Base-by-base conservation (phyloP, 2,888 invertebrate genomes). In the Caenorhabditis plicata region DNA sequence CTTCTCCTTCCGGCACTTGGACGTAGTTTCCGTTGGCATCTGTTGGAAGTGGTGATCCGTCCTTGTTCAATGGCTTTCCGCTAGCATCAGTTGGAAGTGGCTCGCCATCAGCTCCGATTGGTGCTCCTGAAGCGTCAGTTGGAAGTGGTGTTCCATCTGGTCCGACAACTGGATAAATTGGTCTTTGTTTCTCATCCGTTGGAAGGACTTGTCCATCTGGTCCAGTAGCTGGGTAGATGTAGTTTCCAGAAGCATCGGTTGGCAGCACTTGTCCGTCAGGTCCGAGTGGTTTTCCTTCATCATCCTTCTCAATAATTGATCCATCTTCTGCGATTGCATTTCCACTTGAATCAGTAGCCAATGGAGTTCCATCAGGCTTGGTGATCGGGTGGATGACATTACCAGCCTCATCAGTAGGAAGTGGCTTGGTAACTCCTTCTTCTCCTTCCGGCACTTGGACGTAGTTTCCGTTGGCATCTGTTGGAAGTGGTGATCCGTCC, bases 41-140 rank as follows among this genome's bases (percentile, higher is more conserved):
- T 8, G 73, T 72, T 1, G 71, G 71, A 38, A 71, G 49, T 8
- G 71, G 71, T 41, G 31, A 29, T 41, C 3, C 57, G 15, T 55
- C 52, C 19, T 35, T 26, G 8, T 32, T 41, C 13, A 58, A 11
- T 8, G 56, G 60, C 9, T 55, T 47, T 52, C 64, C 67, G 4
- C 39, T 20, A 5, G 32, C 23, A 35, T 67, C 67, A 3, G 69
- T 71, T 3, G 56, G 53, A 9, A 70, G 26, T 11, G 50, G 17
- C 19, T 47, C 19, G 17, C 69, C 69, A 29, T 40, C 39, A 3
- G 17, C n/a, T 29, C 49, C 54, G 13, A 58, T 42, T 3, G 4
- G 17, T 20, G 50, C 41, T n/a, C 70, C 65, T 11, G 47, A 40
- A 7, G 44, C 45, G 26, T 57, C 52, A 11, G 61, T 64, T 9